Evolutionary conservation across 1,140 invertebrate species (phyloP).

Genomic region (Drosophila burlai): DNA sequence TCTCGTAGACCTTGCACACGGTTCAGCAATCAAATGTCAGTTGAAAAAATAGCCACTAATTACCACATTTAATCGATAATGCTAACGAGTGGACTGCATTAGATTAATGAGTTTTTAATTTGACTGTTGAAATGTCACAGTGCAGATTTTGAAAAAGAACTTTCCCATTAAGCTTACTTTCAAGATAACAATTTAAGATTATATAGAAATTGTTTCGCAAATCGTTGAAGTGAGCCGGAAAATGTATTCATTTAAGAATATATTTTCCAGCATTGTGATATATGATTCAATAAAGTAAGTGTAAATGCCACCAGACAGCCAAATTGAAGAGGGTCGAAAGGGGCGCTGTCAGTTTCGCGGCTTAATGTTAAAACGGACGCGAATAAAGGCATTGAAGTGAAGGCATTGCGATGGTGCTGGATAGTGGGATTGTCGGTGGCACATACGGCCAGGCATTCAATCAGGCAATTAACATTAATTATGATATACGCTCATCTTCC

Average conservation of each 20-base stretch:
- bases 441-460: conserved; percentile 45
- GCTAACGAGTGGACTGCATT: conserved; percentile 3
- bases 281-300: neutral
- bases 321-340: conserved; percentile 3
- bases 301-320: conserved; percentile 1
- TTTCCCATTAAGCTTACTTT: neutral
- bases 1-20: conserved; percentile 1
- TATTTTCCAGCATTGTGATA: neutral
- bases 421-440: conserved; percentile 19
- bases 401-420: conserved; percentile 6
- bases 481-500: conserved; percentile 53
- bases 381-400: conserved; percentile 20
- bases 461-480: conserved; percentile 80
- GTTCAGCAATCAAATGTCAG: neutral
- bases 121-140: conserved; percentile 5
- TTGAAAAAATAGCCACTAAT: conserved; percentile 3
- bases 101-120: conserved; percentile 14
- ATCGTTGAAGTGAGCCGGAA: neutral
- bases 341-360: conserved; percentile 13
- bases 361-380: conserved; percentile 32
- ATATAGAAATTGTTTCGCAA: neutral
- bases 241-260: neutral
- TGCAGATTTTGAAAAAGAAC: neutral
- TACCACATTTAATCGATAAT: conserved; percentile 7
- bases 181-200: neutral